Evolutionary conservation across 2,888 invertebrate genomes (phyloP), one percentile per base, ranked within the genome.

Genomic region (Pelosia muscerda): DNA sequence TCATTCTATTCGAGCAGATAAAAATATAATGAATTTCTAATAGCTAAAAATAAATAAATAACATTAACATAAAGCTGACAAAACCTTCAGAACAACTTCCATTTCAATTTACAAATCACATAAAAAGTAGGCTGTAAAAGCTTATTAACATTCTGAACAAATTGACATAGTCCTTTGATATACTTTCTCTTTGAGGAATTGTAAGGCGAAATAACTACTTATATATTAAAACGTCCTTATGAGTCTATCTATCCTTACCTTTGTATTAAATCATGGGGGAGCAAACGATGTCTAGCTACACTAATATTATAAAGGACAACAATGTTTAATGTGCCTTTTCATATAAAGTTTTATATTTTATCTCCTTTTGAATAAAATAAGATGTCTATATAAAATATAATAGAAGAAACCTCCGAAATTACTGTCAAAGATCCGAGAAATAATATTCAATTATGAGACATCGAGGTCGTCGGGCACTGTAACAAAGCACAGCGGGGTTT

Each of bases 131-230:
- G 22, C 31, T 9, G 28, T 58, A 26, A 64, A 42, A 58, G 53
- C 42, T 58, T 65, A 58, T 65, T 58, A 65, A 58, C 58, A 65
- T 49, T 65, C 23, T 31, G 26, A 49, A 19, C 42, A 53, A 53
- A 58, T 49, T 31, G 42, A 2, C 19, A 22, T n/a, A 53, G 28
- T 11, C 31, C 42, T 1, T 8, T 28, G 22, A 54, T 23, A 28
- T 15, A 26, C 6, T 42, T 42, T 63, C 5, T 15, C 57, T 58
- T 65, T 31, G 49, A 49, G 11, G 5, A 25, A 34, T 55, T 25
- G 19, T 55, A 15, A 23, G 26, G 25, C 25, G 49, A 23, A 58
- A 9, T 49, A 31, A 22, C 19, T 19, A 57, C 9, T 34, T 26
- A 10, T 38, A 63, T 25, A 13, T 13, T 42, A 42, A 26, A 22